Base-by-base conservation (phyloP, 2,113 vertebrate genomes). In the Hucho hucho region DNA sequence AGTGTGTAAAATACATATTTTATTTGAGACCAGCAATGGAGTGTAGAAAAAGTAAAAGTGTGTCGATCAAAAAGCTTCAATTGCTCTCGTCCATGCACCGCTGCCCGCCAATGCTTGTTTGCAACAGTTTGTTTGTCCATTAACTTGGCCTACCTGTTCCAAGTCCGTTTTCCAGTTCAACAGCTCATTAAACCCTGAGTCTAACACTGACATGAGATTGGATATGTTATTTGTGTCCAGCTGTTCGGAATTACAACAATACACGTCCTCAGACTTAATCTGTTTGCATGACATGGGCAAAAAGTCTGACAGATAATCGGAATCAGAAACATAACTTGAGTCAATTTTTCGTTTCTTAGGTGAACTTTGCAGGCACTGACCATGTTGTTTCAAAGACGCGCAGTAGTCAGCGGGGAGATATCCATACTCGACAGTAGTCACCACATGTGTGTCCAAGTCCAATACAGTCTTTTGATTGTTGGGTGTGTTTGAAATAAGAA, bases 381-480 rank as follows among this genome's bases (percentile, higher is more conserved):
- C 69, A 90, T 93, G 92, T 89, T 93, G 93, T 82, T 89, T 90
- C 64, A 92, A 92, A 87, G 94, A 91, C 79, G 90, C 88, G 91
- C 94, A 95, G 94, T 95, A 96, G 93, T 97, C 96, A 89, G 95
- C 93, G 92, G 95, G 95, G 92, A 96, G 93, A 92, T 93, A 96
- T 89, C 95, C 95, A 84, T 94, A 96, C 76, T 95, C 94, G 90
- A 97, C 95, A 76, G 96, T 97, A 83, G 96, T 97, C 91, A 97
- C 95, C 83, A 96, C 95, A 92, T 97, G 96, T 80, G 96, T 97
- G 95, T 97, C 96, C 93, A 97, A 87, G 89, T 97, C 96, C 93
- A 97, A 92, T 81, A 97, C 96, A 28, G 96, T 97, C 90, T 96
- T 97, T 87, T 96, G 94, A 92, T 93, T 95, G 70, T 91, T 43